phyloP scores from a whole-genome alignment of 2,888 invertebrate genomes.

The Horisme vitalbata region DNA sequence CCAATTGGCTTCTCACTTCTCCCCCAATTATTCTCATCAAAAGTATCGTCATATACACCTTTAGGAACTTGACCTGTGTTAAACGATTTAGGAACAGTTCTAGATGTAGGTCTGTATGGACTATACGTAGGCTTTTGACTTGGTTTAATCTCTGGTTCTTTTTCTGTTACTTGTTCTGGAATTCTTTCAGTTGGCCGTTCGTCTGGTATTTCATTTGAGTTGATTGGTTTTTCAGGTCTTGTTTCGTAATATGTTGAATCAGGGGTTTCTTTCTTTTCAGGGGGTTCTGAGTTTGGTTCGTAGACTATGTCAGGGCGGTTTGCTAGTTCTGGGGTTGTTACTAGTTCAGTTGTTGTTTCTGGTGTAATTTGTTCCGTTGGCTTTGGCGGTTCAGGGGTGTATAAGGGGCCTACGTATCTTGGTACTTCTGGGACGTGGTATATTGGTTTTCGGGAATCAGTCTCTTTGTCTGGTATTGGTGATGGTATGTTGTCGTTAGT shows the following conservation, averaged over 20 bases:
- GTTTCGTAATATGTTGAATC: constrained; percentile 31
- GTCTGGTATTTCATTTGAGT: constrained; percentile 28
- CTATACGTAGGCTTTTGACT: constrained; percentile 41
- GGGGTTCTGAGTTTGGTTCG: constrained; percentile 25
- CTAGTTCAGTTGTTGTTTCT: constrained; percentile 30
- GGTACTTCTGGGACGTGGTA: constrained; percentile 23
- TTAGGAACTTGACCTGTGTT: constrained; percentile 41
- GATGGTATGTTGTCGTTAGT: constrained; percentile 1
- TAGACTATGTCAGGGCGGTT: constrained; percentile 30
- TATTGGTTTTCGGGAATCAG: constrained; percentile 17
- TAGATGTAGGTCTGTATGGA: constrained; percentile 36
- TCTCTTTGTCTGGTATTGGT: neutral
- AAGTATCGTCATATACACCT: neutral
- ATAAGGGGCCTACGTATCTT: constrained; percentile 18
- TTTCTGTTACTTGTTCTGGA: constrained; percentile 25
- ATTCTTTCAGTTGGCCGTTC: constrained; percentile 9
- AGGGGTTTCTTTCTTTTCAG: constrained; percentile 22
- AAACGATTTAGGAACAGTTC: constrained; percentile 40
- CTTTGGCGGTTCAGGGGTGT: constrained; percentile 5
- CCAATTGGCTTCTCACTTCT: constrained; percentile 41
- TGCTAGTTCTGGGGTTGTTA: constrained; percentile 22
- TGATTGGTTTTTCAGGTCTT: constrained; percentile 26
- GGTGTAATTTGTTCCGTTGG: constrained; percentile 20
- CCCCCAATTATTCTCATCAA: neutral
- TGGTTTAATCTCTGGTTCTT: constrained; percentile 23